Evolutionary conservation across 2,888 invertebrate genomes (phyloP), one percentile per base, ranked within the genome.

Genomic region (Linnaemya vulpina): DNA sequence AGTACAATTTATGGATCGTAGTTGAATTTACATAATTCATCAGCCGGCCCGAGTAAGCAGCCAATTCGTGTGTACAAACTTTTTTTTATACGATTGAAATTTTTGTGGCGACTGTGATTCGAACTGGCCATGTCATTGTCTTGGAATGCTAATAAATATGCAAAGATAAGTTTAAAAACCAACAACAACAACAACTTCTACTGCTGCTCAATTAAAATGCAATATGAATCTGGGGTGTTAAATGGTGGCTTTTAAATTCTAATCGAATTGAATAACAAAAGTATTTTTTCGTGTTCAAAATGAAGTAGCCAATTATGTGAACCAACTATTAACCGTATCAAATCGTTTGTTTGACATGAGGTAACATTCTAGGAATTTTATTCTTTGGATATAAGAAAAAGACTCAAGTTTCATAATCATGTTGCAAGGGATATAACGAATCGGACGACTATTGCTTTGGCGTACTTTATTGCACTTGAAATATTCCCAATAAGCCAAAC

Each of bases 131-230:
- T 80, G 74, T 67, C 58, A 80, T 74, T 51, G 65, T 7, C 67
- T 80, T 80, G 74, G 74, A 80, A 67, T 80, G 58, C 51, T 51
- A 74, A 58, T 80, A 40, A 60, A 60, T 60, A 30, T 30, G n/a
- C n/a, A n/a, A 30, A 30, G 5, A 30, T 30, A 30, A 20, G n/a
- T n/a, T n/a, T n/a, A n/a, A n/a, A n/a, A n/a, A n/a, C n/a, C n/a
- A n/a, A n/a, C n/a, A 43, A 40, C 3, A 60, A 22, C 51, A 20
- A 49, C 25, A 70, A 53, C 25, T 22, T 22, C 40, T 51, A 51
- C 38, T 38, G n/a, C 20, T 67, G n/a, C 1, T 70, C 51, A 62
- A 70, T 53, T 71, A 46, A 78, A 63, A 30, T 71, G 62, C 62
- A 70, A 53, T 63, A 60, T 51, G 25, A 46, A 53, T 17, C 60